These are phyloP conservation scores for Cryptotermes secundus DNA, from an alignment of 1,140 invertebrate species.

Conservation along the genomic window DNA sequence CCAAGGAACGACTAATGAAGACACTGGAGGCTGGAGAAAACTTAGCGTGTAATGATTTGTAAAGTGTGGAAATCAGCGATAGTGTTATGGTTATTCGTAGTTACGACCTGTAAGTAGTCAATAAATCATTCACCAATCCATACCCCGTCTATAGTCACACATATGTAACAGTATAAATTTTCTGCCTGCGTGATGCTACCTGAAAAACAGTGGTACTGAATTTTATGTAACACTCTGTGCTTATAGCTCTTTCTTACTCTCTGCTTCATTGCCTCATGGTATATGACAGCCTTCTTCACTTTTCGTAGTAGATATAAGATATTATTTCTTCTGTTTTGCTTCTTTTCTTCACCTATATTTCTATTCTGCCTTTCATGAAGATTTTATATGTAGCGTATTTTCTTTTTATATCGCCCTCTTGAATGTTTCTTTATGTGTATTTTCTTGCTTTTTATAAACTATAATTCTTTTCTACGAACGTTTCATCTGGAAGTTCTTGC, in stretches of 20 bases:
- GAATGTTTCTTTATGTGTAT: background rate
- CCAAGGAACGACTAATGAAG: too few species aligned
- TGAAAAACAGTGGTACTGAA: background rate
- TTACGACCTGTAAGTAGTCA: too few species aligned
- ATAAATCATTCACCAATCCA: too few species aligned
- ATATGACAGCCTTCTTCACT: slow-evolving; percentile 13
- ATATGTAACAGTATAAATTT: too few species aligned
- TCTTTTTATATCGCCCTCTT: background rate
- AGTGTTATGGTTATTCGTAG: too few species aligned
- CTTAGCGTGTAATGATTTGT: too few species aligned
- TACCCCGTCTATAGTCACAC: too few species aligned
- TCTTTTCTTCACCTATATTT: background rate
- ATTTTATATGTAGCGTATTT: background rate
- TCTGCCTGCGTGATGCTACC: too few species aligned
- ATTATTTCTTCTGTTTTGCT: background rate
- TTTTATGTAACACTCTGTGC: background rate
- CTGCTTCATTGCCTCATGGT: slow-evolving; percentile 4
- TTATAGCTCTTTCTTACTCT: background rate
- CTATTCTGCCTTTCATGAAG: slow-evolving; percentile 7
- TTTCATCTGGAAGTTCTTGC: background rate
- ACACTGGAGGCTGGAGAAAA: too few species aligned
- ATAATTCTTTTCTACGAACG: background rate
- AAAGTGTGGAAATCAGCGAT: too few species aligned
- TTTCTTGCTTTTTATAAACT: background rate
- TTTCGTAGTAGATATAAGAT: background rate